A percentile compares a stretch with the other conserved stretches of the same genome.
Conservation (phyloP, 2,888 invertebrate genomes). For the Perizoma flavofasciatum region DNA sequence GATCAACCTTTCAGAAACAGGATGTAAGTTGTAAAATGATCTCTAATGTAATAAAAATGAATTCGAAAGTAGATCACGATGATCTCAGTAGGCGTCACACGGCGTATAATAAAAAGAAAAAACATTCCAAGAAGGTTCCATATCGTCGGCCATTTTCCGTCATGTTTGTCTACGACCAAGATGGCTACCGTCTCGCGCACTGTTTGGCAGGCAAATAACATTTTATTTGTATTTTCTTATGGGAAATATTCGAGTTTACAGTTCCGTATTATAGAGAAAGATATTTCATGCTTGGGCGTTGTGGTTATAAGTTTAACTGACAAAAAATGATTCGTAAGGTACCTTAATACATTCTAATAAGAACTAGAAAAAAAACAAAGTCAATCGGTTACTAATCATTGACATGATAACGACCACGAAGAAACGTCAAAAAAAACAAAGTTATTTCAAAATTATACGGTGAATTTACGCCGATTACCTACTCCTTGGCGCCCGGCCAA, state of each 20-base stretch:
- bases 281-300: background rate
- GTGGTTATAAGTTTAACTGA: background rate
- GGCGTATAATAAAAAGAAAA: conserved; percentile 42
- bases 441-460: too few relatives aligned
- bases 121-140: conserved; percentile 43
- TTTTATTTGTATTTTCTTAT: conserved; percentile 42
- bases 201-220: conserved; percentile 52
- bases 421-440: too few relatives aligned
- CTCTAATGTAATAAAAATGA: too few relatives aligned
- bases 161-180: conserved; percentile 51
- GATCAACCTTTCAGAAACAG: too few relatives aligned
- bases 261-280: conserved; percentile 16
- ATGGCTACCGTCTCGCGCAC: conserved; percentile 56
- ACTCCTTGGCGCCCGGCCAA: too few relatives aligned
- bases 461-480: too few relatives aligned
- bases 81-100: conserved; percentile 21
- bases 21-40: background rate
- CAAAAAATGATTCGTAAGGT: background rate
- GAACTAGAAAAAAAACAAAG: too few relatives aligned
- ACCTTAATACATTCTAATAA: too few relatives aligned
- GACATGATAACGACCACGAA: too few relatives aligned
- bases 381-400: too few relatives aligned
- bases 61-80: conserved; percentile 8
- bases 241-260: conserved; percentile 26
- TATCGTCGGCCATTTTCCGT: conserved; percentile 52